phyloP scores from a whole-genome alignment of 1,140 invertebrate species.

The Stratiolaelaps scimitus region DNA sequence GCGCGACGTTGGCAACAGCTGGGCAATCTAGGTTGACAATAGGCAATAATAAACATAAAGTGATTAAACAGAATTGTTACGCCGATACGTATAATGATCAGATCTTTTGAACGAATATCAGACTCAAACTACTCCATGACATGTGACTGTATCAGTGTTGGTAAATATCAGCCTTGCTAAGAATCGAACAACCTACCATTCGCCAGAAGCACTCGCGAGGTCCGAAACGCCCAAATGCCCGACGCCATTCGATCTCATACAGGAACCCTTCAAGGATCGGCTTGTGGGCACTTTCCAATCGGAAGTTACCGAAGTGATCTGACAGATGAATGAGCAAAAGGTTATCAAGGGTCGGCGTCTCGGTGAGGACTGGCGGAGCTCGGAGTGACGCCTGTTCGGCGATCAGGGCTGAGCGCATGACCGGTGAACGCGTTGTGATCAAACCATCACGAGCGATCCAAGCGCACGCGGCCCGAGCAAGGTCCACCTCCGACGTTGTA shows the following conservation, averaged over 20 bases:
- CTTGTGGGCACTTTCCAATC: constrained; percentile 24
- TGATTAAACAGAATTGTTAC: not conserved
- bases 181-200: not conserved
- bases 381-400: not conserved
- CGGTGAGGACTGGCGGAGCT: not conserved
- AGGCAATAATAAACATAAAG: constrained; percentile 2
- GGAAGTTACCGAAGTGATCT: constrained; percentile 24
- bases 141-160: no score
- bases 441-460: constrained; percentile 6
- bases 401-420: constrained; percentile 8
- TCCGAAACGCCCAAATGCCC: constrained; percentile 25
- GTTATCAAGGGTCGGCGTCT: constrained; percentile 7
- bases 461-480: not conserved
- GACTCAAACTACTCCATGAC: no score
- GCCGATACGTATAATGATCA: no score
- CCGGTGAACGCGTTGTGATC: not conserved
- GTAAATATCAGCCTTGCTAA: no score
- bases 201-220: constrained; percentile 17
- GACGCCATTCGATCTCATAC: constrained; percentile 18
- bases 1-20: constrained; percentile 7
- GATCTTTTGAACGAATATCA: no score
- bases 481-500: constrained; percentile 18
- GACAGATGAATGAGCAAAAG: constrained; percentile 22
- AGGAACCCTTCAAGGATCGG: constrained; percentile 18
- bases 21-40: constrained; percentile 4